Base-by-base conservation (phyloP, 1,140 invertebrate genomes). In the Brachionus manjavacas region DNA sequence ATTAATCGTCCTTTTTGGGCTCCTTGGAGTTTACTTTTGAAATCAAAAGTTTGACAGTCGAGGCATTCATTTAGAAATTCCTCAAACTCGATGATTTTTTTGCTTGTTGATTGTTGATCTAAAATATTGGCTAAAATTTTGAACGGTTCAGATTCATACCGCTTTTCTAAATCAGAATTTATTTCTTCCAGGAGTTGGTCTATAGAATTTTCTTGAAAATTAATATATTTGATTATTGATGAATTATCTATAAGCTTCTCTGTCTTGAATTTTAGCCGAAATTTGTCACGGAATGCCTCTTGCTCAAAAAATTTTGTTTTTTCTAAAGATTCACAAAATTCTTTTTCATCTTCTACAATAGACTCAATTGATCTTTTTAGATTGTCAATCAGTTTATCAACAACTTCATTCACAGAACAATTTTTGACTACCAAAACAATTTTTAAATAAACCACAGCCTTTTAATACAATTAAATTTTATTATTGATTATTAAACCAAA, bases 221-320 rank as follows among this genome's bases (percentile, higher is more conserved):
- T 39, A 4, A 72, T 41, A 41, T 23, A 41, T n/a, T 72, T 20
- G 16, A 72, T 60, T 23, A 9, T 72, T 72, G 68, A 72, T 49
- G 39, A 46, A 76, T 76, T 49, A 31, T 46, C 20, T 9, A 76
- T 49, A 1, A 76, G 23, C 49, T 72, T 72, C 52, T 76, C 43
- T 25, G 46, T 35, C 16, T 16, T 46, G 28, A 76, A 76, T 76
- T 76, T 76, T 23, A 76, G 20, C 1, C 72, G 39, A 14, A 76
- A 49, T 49, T 76, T 76, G 41, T 76, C 72, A 14, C 72, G 39
- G 16, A 76, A 76, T 14, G 41, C 20, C 31, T 76, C 72, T 52
- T 76, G 72, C 12, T 76, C 72, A 49, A 49, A 76, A 76, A 76
- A 76, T 49, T 76, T 49, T 12, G 25, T 14, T 76, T 76, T 49